These are phyloP conservation scores for Crocallis elinguaria DNA, from an alignment of 2,888 invertebrate species.

Conservation along the genomic window DNA sequence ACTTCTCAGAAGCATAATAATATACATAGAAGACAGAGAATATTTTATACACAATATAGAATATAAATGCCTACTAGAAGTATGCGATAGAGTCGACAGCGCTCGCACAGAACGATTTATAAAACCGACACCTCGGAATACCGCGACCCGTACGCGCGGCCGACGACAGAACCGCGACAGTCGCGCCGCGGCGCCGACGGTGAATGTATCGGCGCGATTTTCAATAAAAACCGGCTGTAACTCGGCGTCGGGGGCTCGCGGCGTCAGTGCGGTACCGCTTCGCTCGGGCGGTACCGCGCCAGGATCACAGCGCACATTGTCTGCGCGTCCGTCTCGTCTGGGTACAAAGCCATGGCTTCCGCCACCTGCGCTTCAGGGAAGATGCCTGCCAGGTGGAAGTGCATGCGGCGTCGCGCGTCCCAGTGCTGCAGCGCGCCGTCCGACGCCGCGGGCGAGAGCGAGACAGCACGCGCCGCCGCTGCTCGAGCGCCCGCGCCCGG, in stretches of 20 bases:
- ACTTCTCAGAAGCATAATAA: conserved; percentile 71
- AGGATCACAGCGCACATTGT: conserved; percentile 94
- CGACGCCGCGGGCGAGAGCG: conserved; percentile 67
- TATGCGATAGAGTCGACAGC: conserved; percentile 30
- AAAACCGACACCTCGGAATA: conserved; percentile 24
- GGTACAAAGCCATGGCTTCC: conserved; percentile 93
- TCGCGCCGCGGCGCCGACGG: conserved; percentile 26
- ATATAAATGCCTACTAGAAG: conserved; percentile 53
- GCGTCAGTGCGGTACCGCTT: conserved; percentile 59
- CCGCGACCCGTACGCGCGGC: neutral
- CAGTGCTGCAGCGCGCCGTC: conserved; percentile 77
- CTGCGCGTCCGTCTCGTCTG: conserved; percentile 95
- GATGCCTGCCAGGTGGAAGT: conserved; percentile 95
- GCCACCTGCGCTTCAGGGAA: conserved; percentile 96
- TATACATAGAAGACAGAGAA: conserved; percentile 33
- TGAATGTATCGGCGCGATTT: conserved; percentile 66
- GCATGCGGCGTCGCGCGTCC: conserved; percentile 91
- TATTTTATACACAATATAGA: conserved; percentile 29
- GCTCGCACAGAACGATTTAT: conserved; percentile 32
- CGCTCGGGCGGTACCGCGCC: conserved; percentile 86
- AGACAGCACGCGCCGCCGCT: conserved; percentile 60
- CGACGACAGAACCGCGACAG: conserved; percentile 1
- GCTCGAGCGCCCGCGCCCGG: conserved; percentile 78
- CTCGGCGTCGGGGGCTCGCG: conserved; percentile 42
- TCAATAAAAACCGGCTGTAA: conserved; percentile 63